Evolutionary conservation across 2,888 invertebrate species (phyloP), one percentile per base, ranked within the genome.

Genomic region (Agrochola macilenta): DNA sequence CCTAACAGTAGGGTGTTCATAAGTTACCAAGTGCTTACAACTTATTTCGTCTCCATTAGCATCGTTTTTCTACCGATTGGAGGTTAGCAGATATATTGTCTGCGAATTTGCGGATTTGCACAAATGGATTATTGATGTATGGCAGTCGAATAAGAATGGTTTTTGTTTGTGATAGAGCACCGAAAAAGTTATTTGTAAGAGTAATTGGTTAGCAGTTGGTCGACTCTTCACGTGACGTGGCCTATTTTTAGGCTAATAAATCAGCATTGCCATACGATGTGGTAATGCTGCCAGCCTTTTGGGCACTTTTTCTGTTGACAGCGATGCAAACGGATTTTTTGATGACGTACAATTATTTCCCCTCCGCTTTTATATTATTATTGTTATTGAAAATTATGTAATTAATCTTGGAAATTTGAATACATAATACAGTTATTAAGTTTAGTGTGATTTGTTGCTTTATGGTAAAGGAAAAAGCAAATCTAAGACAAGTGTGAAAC

Each of bases 21-120:
- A 79, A 87, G 87, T 87, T 72, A 76, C 78, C 17, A 58, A 82
- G 82, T 69, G 66, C 79, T 84, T 78, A 84, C 74, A 84, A 86
- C 73, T 86, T 80, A 80, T 80, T 80, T 69, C 63, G 74, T 64
- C 72, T 75, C 79, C 75, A 82, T 86, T 82, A 82, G 64, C 69
- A 79, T 57, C 52, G 79, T 66, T 82, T 84, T 86, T 80, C 80
- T 75, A 61, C 39, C 70, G 35, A 82, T 76, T 61, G 74, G 49
- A 69, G 54, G 61, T 70, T 58, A n/a, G 23, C 23, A 66, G 52
- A 83, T 79, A 79, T 57, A n/a, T 83, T 78, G 43, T 69, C 61
- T 46, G 39, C 11, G 74, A 70, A 79, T 69, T 82, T 60, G 77
- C 64, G 43, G 69, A 78, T 84, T 86, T 78, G 76, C 75, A 63